Base-by-base conservation (phyloP, 2,888 invertebrate genomes). In the Drosophila mimica region DNA sequence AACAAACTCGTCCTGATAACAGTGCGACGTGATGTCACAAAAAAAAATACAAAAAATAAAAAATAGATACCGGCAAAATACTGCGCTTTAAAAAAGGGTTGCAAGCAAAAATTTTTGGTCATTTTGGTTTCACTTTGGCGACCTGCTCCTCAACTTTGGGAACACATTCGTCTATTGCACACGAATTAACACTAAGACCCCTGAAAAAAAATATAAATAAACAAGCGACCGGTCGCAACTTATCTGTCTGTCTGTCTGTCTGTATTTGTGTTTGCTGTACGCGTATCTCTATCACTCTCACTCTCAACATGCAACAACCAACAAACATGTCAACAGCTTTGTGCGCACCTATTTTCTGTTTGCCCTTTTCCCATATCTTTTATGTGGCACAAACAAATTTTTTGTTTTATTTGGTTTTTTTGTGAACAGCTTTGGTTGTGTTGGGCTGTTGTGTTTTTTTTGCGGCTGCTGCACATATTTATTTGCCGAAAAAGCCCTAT, bases 91-190 rank as follows among this genome's bases (percentile, higher is more conserved):
- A 62, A 67, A 65, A 65, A 61, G 51, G 71, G 59, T 56, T 69
- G 64, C 57, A 51, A 61, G 43, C 20, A 46, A 46, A 11, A 43
- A 61, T 63, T 46, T 53, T 53, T 61, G 34, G 40, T 56, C 54
- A 20, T 33, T 60, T 49, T 38, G 53, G 31, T 31, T 36, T 20
- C 31, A 51, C 49, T 34, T 31, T 56, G 58, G 56, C 31, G 60
- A 70, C 60, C 70, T 56, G 79, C 48, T 20, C 20, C 34, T 30
- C 9, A 25, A 34, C 15, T 72, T 63, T 75, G 80, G 76, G 74
- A 68, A 75, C 83, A 81, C 83, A 85, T 84, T 82, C 82, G 81
- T 88, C 90, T 88, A 90, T 88, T 88, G 83, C 90, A 88, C 89
- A 79, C 86, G 89, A 90, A 87, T 90, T 88, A 88, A 90, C 90